phyloP scores from a whole-genome alignment of 2,888 invertebrate genomes.

The Zaprionus lineosus region DNA sequence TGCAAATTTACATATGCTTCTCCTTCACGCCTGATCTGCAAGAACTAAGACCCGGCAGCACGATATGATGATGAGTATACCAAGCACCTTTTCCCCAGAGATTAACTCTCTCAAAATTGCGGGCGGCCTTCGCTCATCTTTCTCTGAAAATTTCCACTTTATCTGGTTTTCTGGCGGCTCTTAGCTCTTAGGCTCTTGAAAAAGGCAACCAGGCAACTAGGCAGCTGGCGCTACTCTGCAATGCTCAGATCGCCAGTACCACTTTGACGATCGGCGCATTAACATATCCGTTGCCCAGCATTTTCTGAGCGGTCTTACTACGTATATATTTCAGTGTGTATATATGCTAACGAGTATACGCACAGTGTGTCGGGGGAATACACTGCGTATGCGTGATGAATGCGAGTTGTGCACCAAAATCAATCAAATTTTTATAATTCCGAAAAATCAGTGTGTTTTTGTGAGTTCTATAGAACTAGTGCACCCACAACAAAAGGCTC shows the following conservation, averaged over 20 bases:
- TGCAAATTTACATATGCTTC: constrained; percentile 72
- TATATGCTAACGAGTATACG: constrained; percentile 18
- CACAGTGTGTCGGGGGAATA: constrained; percentile 10
- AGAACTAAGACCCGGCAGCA: constrained; percentile 16
- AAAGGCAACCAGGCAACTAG: constrained; percentile 22
- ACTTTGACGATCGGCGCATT: constrained; percentile 81
- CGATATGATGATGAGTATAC: constrained; percentile 7
- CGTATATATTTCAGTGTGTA: constrained; percentile 20
- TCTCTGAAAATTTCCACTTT: constrained; percentile 41
- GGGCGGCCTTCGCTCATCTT: constrained; percentile 17
- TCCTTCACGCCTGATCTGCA: constrained; percentile 44
- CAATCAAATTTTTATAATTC: constrained; percentile 55
- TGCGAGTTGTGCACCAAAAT: constrained; percentile 40
- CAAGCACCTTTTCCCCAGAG: no score
- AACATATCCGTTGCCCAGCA: constrained; percentile 80
- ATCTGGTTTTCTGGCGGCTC: not conserved
- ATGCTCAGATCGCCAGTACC: constrained; percentile 64
- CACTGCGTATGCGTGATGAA: constrained; percentile 58
- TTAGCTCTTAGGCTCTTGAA: constrained; percentile 35
- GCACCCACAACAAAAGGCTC: constrained; percentile 37
- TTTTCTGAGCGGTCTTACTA: constrained; percentile 4
- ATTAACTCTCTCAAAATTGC: not conserved
- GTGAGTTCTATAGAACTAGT: constrained; percentile 21
- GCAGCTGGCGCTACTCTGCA: constrained; percentile 1
- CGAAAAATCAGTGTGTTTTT: constrained; percentile 15